Base-by-base conservation (phyloP, 2,113 vertebrate species). In the Ptilonorhynchus violaceus region DNA sequence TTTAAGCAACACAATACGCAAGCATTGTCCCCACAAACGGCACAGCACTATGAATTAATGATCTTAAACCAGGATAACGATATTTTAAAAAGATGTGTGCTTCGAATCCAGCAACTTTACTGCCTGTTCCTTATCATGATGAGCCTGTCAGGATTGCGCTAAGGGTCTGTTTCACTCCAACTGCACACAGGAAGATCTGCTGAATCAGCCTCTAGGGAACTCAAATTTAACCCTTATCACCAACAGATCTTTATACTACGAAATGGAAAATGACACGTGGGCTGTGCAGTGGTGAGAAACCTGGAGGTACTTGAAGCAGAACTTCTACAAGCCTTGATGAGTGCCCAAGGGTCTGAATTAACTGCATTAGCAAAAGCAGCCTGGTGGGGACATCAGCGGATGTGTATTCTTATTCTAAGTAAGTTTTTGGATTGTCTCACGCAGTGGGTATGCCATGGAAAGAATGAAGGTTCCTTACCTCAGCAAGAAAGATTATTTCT, bases 21-120 rank as follows among this genome's bases (percentile, higher is more conserved):
- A 68, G 28, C 27, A 15, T 5, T 37, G 3, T 58, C 42, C 25
- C 37, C 76, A 27, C 27, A 53, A 27, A n/a, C 5, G 13, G 14
- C 3, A 0, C 42, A n/a, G 44, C 0, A 0, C 23, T 68, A 13
- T 21, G 23, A 24, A 53, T 44, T 18, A 9, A 35, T 42, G 18
- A 11, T 24, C 27, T 52, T 21, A 63, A 62, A 47, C 33, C 20
- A 13, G 12, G 50, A 33, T 39, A 44, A 44, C 23, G 27, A 33
- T 33, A 22, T 12, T 50, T 81, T 25, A 10, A 73, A 50, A n/a
- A 67, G 12, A n/a, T 31, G 42, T 2, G 33, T 4, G 10, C 25
- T 85, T 81, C 24, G 13, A 58, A 58, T 27, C 25, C 53, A 58
- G 53, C 41, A 58, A 4, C 20, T 68, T 68, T 31, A 37, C 23